phyloP scores from a whole-genome alignment of 1,140 invertebrate species.

The Notospermus geniculatus region DNA sequence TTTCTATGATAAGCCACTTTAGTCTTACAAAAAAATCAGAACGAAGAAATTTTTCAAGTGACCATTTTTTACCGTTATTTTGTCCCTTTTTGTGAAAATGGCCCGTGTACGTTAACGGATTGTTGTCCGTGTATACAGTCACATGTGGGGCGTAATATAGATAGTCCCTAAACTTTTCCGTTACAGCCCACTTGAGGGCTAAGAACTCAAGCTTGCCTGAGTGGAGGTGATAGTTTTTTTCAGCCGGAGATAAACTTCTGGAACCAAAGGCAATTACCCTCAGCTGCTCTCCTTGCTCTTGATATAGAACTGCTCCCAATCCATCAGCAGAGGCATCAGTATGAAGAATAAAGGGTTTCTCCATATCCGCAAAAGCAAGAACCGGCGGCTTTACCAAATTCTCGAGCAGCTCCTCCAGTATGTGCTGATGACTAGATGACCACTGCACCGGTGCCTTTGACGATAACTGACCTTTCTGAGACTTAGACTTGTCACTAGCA shows the following conservation, averaged over 20 bases:
- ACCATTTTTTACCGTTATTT: too few species aligned
- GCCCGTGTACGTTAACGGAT: too few species aligned
- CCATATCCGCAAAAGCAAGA: constrained; percentile 42
- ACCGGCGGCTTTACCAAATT: constrained; percentile 29
- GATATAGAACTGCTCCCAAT: constrained; percentile 52
- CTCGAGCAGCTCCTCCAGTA: constrained; percentile 31
- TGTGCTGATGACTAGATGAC: constrained; percentile 11
- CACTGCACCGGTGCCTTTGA: too few species aligned
- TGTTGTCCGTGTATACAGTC: too few species aligned
- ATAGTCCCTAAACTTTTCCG: too few species aligned
- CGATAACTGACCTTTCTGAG: constrained; percentile 13
- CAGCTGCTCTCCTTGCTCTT: constrained; percentile 29
- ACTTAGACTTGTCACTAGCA: too few species aligned
- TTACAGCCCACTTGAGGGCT: constrained; percentile 26
- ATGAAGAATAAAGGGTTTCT: constrained; percentile 46
- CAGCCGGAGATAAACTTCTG: constrained; percentile 19
- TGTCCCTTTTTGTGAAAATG: too few species aligned
- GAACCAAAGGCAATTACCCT: constrained; percentile 31
- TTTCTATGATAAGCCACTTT: too few species aligned
- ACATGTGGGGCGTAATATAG: too few species aligned
- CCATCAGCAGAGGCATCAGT: constrained; percentile 55
- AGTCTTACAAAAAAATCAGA: too few species aligned
- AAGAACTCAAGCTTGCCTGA: constrained; percentile 23
- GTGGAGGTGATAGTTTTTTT: constrained; percentile 20
- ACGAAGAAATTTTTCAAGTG: too few species aligned